These are phyloP conservation scores for Leguminivora glycinivorella DNA, from an alignment of 1,140 invertebrate genomes.

Conservation along the genomic window DNA sequence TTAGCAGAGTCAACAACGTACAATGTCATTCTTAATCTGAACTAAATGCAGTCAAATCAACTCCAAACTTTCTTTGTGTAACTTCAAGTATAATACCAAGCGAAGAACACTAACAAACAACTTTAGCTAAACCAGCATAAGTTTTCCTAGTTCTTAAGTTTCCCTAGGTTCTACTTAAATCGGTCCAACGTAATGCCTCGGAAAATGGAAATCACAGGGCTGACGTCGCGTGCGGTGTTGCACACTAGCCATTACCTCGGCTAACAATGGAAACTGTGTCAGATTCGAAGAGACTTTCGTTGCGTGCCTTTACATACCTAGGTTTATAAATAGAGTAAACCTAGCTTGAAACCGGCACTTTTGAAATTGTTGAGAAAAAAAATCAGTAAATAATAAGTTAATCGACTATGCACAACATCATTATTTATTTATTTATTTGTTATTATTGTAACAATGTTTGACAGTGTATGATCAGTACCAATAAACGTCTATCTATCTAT, in stretches of 20 bases:
- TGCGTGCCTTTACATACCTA: background rate
- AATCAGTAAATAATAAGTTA: too few relatives aligned
- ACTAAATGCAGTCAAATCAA: background rate
- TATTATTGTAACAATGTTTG: too few relatives aligned
- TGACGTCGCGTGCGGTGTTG: background rate
- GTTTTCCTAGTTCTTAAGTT: too few relatives aligned
- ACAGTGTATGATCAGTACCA: too few relatives aligned
- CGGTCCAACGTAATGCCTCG: background rate
- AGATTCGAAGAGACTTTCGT: background rate
- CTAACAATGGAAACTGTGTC: constrained; percentile 14
- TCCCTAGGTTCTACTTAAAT: too few relatives aligned
- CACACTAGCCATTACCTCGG: constrained; percentile 2
- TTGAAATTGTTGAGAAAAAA: too few relatives aligned
- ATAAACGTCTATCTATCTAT: too few relatives aligned
- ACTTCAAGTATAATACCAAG: background rate
- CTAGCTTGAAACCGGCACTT: too few relatives aligned
- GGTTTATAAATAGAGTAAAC: background rate
- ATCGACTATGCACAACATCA: too few relatives aligned
- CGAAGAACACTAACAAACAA: background rate
- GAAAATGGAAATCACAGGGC: constrained; percentile 30
- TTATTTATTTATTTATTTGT: too few relatives aligned
- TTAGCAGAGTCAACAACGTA: too few relatives aligned
- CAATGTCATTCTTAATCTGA: too few relatives aligned
- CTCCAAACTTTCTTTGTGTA: background rate
- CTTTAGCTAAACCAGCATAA: background rate